A percentile compares a stretch with the other conserved stretches of the same genome.
Conservation (phyloP, 1,140 invertebrate species). For the Euwallacea similis region DNA sequence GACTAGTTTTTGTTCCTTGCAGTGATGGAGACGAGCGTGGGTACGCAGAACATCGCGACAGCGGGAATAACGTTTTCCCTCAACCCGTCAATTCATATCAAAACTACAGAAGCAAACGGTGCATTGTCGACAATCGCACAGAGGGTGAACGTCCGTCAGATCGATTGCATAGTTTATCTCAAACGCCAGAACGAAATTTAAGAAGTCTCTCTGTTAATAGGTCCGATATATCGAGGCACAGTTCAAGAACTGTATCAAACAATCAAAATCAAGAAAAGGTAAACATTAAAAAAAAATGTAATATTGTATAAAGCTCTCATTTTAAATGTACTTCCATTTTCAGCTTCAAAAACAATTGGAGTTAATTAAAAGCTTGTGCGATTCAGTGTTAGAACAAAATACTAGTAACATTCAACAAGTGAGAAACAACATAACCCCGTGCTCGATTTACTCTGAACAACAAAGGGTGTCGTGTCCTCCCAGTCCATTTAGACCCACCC, state of each 20-base stretch:
- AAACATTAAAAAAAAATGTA: not conserved
- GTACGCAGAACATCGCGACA: slow-evolving; percentile 45
- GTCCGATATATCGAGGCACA: slow-evolving; percentile 18
- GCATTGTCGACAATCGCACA: slow-evolving; percentile 2
- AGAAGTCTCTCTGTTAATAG: slow-evolving; percentile 30
- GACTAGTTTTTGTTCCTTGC: slow-evolving; percentile 19
- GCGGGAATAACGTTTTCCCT: slow-evolving; percentile 29
- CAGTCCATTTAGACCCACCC: slow-evolving; percentile 28
- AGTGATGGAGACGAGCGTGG: slow-evolving; percentile 51
- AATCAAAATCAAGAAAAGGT: slow-evolving; percentile 30
- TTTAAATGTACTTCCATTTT: slow-evolving; percentile 24
- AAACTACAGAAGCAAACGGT: slow-evolving; percentile 23
- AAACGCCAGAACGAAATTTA: slow-evolving; percentile 33
- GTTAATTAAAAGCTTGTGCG: slow-evolving; percentile 51
- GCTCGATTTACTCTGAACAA: slow-evolving; percentile 48
- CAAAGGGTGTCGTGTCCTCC: slow-evolving; percentile 41
- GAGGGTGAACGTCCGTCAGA: slow-evolving; percentile 14
- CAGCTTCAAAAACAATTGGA: slow-evolving; percentile 52
- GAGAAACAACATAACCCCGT: slow-evolving; percentile 50
- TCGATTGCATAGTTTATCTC: slow-evolving; percentile 26
- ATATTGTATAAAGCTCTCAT: not conserved
- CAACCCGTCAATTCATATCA: slow-evolving; percentile 37
- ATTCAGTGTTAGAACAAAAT: slow-evolving; percentile 49
- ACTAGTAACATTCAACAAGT: slow-evolving; percentile 43
- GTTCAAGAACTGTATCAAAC: slow-evolving; percentile 9